A percentile compares a stretch with the other conserved stretches of the same genome.
phyloP scores from a whole-genome alignment of 1,140 invertebrate genomes.

The Sarcophaga bullata region DNA sequence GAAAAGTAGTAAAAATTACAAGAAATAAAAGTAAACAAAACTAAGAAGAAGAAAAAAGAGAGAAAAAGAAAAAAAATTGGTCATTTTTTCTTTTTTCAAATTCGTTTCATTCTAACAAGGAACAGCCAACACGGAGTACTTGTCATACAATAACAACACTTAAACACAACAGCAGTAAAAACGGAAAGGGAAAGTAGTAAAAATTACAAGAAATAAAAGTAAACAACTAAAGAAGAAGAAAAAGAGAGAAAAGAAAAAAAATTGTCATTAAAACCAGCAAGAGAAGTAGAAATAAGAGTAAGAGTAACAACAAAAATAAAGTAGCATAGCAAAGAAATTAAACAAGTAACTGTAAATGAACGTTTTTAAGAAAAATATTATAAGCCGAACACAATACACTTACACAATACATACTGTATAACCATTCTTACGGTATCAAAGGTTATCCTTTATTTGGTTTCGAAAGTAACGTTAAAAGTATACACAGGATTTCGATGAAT shows the following conservation, averaged over 20 bases:
- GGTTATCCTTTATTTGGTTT: too few relatives aligned
- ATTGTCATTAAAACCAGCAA: constrained; percentile 8
- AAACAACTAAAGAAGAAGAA: not conserved
- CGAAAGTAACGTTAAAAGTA: too few relatives aligned
- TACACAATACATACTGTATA: not conserved
- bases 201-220: constrained; percentile 22
- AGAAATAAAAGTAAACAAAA: constrained; percentile 17
- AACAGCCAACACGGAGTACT: not conserved
- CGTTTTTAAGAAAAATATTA: not conserved
- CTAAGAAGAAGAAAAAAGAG: not conserved
- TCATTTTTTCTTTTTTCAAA: not conserved
- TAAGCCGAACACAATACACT: not conserved
- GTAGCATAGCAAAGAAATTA: not conserved
- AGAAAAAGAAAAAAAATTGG: not conserved
- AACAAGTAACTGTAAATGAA: constrained; percentile 1
- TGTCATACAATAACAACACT: not conserved
- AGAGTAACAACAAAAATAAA: not conserved
- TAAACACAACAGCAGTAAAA: not conserved
- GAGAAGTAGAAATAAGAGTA: too few relatives aligned
- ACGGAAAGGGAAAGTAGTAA: not conserved
- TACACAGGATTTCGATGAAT: too few relatives aligned
- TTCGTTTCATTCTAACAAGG: not conserved
- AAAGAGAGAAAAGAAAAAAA: not conserved
- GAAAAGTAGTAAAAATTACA: not conserved
- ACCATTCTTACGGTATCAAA: too few relatives aligned